Evolutionary conservation across 2,113 vertebrate genomes (phyloP).

Genomic region (Hypocryptadius cinnamomeus): DNA sequence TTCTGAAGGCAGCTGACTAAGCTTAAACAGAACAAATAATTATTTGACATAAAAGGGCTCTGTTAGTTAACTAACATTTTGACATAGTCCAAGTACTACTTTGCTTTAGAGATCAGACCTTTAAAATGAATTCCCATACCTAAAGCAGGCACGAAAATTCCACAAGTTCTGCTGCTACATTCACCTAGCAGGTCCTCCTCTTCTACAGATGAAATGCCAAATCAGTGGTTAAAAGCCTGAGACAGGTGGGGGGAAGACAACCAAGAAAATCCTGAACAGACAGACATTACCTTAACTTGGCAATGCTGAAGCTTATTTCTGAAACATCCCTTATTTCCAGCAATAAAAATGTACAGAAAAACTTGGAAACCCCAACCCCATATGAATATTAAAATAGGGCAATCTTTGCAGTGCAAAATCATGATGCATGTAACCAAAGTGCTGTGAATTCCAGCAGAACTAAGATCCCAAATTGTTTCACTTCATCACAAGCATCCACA

Average conservation of each 20-base stretch:
- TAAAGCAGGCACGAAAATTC: neutral
- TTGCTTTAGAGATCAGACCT: neutral
- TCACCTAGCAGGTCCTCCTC: neutral
- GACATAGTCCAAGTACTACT: neutral
- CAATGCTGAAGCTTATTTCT: neutral
- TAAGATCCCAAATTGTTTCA: neutral
- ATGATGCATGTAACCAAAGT: neutral
- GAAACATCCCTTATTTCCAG: neutral
- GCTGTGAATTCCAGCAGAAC: neutral
- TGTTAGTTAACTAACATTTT: neutral
- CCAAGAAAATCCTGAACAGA: neutral
- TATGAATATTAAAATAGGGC: neutral
- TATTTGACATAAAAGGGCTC: neutral
- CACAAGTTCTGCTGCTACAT: neutral
- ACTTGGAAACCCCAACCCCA: neutral
- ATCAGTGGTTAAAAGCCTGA: neutral
- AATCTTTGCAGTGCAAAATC: neutral
- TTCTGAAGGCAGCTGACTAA: neutral
- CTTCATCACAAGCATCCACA: neutral
- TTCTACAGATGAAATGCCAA: neutral
- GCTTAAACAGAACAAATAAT: neutral
- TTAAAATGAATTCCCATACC: neutral
- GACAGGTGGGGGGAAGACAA: neutral
- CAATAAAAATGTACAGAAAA: neutral
- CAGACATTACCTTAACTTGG: neutral